phyloP scores from a whole-genome alignment of 2,888 invertebrate species.

The Resseliella maxima region DNA sequence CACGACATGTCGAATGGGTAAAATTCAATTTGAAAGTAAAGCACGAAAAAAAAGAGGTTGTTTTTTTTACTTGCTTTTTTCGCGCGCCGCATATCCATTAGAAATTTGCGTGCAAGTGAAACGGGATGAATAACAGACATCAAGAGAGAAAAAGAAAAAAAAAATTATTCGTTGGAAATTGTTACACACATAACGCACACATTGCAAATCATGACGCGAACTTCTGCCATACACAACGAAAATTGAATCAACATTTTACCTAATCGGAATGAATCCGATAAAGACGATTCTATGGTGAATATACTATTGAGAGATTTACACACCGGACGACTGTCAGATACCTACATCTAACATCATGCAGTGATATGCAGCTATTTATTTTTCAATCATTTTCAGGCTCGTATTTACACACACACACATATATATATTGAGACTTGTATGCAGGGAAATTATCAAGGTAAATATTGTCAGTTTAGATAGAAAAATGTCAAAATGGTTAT shows the following conservation, averaged over 20 bases:
- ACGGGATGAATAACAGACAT: neutral
- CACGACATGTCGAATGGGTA: neutral
- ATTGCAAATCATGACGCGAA: neutral
- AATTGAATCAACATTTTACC: conserved; percentile 51
- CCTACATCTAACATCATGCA: no score
- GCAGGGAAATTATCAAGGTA: neutral
- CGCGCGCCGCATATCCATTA: neutral
- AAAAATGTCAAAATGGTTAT: neutral
- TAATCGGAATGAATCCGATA: neutral
- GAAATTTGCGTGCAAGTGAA: neutral
- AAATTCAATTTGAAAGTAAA: neutral
- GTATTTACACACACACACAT: neutral
- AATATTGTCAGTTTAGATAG: neutral
- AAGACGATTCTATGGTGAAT: no score
- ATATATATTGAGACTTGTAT: no score
- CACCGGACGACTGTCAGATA: no score
- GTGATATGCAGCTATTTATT: neutral
- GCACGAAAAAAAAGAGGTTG: neutral
- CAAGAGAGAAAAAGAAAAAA: neutral
- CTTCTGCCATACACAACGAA: neutral
- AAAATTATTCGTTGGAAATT: neutral
- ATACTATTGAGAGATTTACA: no score
- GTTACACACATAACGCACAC: neutral
- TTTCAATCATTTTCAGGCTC: neutral
- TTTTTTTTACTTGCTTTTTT: neutral